phyloP scores from a whole-genome alignment of 2,888 invertebrate species.

The Cybosia mesomella region DNA sequence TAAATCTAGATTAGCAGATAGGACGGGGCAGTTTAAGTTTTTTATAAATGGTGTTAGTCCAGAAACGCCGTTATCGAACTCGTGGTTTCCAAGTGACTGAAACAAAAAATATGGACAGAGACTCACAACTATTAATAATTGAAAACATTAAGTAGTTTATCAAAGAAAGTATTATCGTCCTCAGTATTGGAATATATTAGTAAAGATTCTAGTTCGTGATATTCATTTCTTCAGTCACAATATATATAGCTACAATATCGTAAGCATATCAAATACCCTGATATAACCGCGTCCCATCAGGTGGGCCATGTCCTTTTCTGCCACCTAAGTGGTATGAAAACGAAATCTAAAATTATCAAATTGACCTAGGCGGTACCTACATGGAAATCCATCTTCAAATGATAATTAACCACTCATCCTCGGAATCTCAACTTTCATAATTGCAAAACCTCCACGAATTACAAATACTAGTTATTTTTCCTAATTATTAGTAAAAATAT shows the following conservation, averaged over 20 bases:
- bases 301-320: too few species aligned
- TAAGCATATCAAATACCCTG: too few species aligned
- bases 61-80: constrained; percentile 93
- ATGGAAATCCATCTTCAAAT: neutral
- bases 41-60: constrained; percentile 93
- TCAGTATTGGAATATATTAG: neutral
- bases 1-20: constrained; percentile 92
- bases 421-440: neutral
- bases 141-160: too few species aligned
- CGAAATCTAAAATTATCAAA: neutral
- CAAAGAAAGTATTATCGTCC: neutral
- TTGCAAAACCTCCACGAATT: neutral
- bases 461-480: too few species aligned
- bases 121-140: neutral
- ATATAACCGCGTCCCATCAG: too few species aligned
- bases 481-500: too few species aligned
- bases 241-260: too few species aligned
- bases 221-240: neutral
- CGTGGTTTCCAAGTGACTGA: constrained; percentile 96
- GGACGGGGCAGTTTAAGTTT: constrained; percentile 90
- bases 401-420: neutral
- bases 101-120: constrained; percentile 56
- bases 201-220: neutral
- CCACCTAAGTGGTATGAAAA: too few species aligned
- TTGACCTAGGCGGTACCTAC: neutral